A percentile compares a stretch with the other conserved stretches of the same genome.
phyloP scores from a whole-genome alignment of 2,888 invertebrate genomes.

The Odontothrips loti region DNA sequence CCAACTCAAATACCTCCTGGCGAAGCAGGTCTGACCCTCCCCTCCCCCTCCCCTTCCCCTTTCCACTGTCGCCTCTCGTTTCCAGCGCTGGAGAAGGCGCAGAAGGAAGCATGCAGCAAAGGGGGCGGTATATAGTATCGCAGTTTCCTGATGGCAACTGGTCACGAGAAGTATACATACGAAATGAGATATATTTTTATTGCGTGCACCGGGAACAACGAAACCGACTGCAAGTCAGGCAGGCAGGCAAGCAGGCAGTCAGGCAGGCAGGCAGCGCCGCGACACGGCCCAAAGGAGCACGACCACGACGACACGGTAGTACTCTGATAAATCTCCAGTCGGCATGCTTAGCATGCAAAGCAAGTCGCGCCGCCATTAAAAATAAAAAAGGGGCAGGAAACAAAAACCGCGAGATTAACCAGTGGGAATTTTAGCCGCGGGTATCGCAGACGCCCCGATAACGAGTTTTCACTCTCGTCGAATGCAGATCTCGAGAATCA shows the following conservation, averaged over 20 bases:
- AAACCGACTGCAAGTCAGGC: not conserved
- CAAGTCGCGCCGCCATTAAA: too few species aligned
- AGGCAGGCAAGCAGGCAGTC: too few species aligned
- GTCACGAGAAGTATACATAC: conserved; percentile 21
- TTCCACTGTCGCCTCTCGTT: not conserved
- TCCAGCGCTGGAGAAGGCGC: not conserved
- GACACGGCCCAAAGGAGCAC: not conserved
- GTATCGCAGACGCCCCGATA: too few species aligned
- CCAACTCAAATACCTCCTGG: not conserved
- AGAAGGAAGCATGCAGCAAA: not conserved
- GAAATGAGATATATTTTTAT: conserved; percentile 21
- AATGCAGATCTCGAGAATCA: too few species aligned
- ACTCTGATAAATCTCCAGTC: not conserved
- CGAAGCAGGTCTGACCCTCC: not conserved
- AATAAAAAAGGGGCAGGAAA: too few species aligned
- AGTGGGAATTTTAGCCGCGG: too few species aligned
- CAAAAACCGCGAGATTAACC: too few species aligned
- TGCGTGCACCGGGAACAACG: not conserved
- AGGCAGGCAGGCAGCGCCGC: not conserved
- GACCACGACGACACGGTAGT: not conserved
- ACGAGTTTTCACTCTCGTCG: too few species aligned
- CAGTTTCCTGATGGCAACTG: conserved; percentile 19
- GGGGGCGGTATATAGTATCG: not conserved
- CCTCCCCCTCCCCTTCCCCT: not conserved
- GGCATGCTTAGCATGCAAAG: too few species aligned